phyloP scores from a whole-genome alignment of 2,113 vertebrate species.

The Chloropsis cyanopogon region DNA sequence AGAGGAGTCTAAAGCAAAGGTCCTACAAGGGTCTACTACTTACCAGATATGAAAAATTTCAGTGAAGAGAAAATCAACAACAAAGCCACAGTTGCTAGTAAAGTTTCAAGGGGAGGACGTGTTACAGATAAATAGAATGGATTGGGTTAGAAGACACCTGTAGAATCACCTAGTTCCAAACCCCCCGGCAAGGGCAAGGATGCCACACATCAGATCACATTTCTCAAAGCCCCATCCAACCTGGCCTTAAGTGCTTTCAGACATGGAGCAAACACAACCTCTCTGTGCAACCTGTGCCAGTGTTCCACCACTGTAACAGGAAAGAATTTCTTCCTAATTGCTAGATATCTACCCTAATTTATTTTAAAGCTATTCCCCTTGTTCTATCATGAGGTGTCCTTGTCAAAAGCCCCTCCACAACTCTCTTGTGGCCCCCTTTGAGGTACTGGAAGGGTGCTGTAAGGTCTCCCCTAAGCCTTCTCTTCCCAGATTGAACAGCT shows the following conservation, averaged over 20 bases:
- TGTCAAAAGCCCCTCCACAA: background rate
- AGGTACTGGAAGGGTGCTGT: background rate
- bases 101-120: background rate
- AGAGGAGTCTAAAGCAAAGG: background rate
- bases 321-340: background rate
- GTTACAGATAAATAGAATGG: background rate
- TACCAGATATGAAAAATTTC: background rate
- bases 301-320: too few species aligned
- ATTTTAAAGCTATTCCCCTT: background rate
- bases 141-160: background rate
- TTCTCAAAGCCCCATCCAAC: background rate
- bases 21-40: background rate
- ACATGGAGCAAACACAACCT: background rate
- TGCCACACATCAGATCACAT: background rate
- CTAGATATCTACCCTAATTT: background rate
- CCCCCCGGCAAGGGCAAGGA: rapidly evolving
- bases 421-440: background rate
- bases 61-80: background rate
- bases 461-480: background rate
- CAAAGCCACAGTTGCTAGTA: background rate
- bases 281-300: background rate
- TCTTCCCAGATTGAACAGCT: background rate
- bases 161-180: background rate
- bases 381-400: background rate
- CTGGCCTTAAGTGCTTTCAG: background rate